Evolutionary conservation across 2,113 vertebrate genomes (phyloP), one percentile per base, ranked within the genome.

Genomic region (Corynorhinus townsendii): DNA sequence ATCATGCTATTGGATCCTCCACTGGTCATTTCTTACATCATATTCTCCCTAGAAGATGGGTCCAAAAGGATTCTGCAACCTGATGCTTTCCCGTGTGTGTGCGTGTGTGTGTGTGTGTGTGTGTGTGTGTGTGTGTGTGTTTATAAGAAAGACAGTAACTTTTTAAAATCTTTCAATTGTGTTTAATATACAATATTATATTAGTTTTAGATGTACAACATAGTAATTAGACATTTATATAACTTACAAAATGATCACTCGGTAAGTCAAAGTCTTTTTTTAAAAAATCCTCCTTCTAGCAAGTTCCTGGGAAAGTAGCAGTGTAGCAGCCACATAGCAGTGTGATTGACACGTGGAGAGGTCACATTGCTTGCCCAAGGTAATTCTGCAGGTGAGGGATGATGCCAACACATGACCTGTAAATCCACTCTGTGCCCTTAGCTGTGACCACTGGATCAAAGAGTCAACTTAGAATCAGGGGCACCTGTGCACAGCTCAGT

Each of bases 341-440:
- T 85, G 26, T 82, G 68, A 82, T 66, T 95, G 90, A 94, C 66
- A 56, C 17, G 11, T 3, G 40, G 85, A 86, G 93, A 95, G 80
- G 66, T 76, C 35, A 30, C 79, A 68, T 35, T 77, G 56, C 56
- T 96, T 75, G 49, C 72, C 79, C 5, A 85, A 89, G 76, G 69
- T 89, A 4, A 2, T 11, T 11, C 68, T 86, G n/a, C n/a, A 82
- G 80, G 90, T 69, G 79, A 68, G 69, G 79, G 69, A 35, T 0
- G 0, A 19, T 76, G 75, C 38, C 16, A 54, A 56, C 12, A 19
- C 40, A 3, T 76, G 83, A 95, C 43, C 54, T 76, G 28, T 40
- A 45, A 56, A 45, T 82, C 66, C 84, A 43, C 69, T 91, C 72
- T 80, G n/a, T 54, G 76, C 73, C 28, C 43, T 52, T 76, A 64